Evolutionary conservation across 2,113 vertebrate species (phyloP).

Genomic region (Anseranas semipalmata): DNA sequence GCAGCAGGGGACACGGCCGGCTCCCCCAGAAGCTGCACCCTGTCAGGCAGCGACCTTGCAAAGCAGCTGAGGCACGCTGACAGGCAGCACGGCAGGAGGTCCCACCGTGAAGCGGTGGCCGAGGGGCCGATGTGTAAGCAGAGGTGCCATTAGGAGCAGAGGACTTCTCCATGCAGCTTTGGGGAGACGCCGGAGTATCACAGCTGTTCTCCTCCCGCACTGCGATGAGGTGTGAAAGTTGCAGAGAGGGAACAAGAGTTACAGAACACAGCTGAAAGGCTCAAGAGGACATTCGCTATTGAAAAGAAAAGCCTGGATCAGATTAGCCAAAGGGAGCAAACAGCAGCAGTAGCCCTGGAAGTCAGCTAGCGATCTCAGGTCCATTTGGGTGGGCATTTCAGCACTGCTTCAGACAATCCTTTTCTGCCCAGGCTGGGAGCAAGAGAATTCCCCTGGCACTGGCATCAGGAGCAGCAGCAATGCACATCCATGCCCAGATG

Average conservation of each 20-base stretch:
- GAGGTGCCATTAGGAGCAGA: accelerated
- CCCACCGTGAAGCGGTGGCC: not conserved
- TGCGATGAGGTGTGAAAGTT: not conserved
- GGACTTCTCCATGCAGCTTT: not conserved
- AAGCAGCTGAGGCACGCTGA: accelerated
- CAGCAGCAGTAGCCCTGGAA: not conserved
- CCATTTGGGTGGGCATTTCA: accelerated
- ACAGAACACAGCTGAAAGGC: not conserved
- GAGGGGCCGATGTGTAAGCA: not conserved
- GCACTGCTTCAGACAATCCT: not conserved
- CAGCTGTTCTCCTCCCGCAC: not conserved
- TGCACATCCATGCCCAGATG: accelerated
- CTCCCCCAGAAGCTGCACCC: not conserved
- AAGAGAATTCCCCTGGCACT: not conserved
- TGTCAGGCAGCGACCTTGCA: accelerated
- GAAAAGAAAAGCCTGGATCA: not conserved
- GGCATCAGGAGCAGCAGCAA: not conserved
- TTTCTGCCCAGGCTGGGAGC: not conserved
- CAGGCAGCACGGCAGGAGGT: accelerated
- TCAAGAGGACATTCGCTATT: not conserved
- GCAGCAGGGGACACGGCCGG: no score
- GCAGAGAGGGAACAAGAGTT: not conserved
- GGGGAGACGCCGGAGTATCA: not conserved
- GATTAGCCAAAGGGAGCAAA: not conserved
- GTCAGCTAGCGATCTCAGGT: accelerated